Base-by-base conservation (phyloP, 2,888 invertebrate genomes). In the Macrophya alboannulata region DNA sequence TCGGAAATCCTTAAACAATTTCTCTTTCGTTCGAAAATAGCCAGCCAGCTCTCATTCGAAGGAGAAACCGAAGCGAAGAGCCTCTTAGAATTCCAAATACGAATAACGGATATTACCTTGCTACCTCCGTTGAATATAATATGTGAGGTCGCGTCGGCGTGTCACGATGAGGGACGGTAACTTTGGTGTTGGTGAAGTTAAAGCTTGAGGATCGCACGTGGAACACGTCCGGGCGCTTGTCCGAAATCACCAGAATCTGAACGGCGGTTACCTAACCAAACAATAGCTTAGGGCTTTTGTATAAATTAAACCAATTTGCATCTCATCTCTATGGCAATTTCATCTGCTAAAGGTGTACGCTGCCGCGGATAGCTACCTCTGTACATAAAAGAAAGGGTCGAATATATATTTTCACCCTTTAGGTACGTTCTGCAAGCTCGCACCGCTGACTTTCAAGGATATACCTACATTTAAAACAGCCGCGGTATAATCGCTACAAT, bases 241-340 rank as follows among this genome's bases (percentile, higher is more conserved):
- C 81, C 59, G 51, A 81, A 81, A 81, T 81, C 81, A 62, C 62
- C 62, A 40, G 43, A 88, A 90, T 89, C 89, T 84, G 86, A 83
- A 88, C 89, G 88, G 87, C 89, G 89, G 87, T 87, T 90, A 89
- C 88, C 88, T 88, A 86, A 88, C 90, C 89, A 89, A 91, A 90
- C 91, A 91, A 90, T 90, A 87, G 89, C 88, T 88, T 89, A 86
- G 87, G 88, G 89, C 87, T 87, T 86, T 89, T 87, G 89, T 90
- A 91, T 89, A 91, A 91, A 91, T 91, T 91, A 88, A 89, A 91
- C 89, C 89, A 89, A 91, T 91, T 91, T 91, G 89, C 91, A 89
- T 90, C 89, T 86, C 87, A 86, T 84, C 43, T 25, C 43, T 62
- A 81, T n/a, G 43, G 37, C 48, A 37, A 15, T 81, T 81, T 62